phyloP scores from a whole-genome alignment of 2,113 vertebrate genomes.

The Collichthys lucidus region DNA sequence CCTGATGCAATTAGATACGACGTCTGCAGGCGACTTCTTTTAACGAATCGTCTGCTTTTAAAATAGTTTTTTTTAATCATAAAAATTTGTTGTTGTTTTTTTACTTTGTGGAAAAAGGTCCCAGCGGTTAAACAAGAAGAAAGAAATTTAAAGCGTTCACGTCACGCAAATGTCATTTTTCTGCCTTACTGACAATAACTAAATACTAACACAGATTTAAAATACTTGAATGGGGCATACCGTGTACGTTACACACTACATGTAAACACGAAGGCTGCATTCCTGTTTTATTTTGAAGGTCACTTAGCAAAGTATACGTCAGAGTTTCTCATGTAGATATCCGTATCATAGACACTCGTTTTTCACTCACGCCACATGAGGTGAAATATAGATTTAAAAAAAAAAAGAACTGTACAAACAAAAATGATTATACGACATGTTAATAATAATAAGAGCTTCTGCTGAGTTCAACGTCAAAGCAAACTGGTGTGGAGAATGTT shows the following conservation, averaged over 20 bases:
- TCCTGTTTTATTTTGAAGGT: constrained; percentile 15
- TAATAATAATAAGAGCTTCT: constrained; percentile 57
- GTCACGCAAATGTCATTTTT: constrained; percentile 71
- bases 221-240: constrained; percentile 57
- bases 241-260: neutral
- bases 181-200: constrained; percentile 79
- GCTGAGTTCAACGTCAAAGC: constrained; percentile 78
- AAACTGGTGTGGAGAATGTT: constrained; percentile 86
- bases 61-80: constrained; percentile 70
- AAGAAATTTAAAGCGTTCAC: constrained; percentile 42
- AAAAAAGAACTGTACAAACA: constrained; percentile 56
- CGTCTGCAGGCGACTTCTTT: constrained; percentile 10
- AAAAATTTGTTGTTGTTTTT: constrained; percentile 43
- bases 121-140: constrained; percentile 21
- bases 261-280: neutral
- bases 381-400: constrained; percentile 30
- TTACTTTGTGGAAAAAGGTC: constrained; percentile 8
- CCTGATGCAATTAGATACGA: constrained; percentile 70
- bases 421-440: constrained; percentile 49
- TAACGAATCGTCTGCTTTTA: neutral
- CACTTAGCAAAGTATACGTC: constrained; percentile 6
- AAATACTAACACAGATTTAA: constrained; percentile 44
- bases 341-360: constrained; percentile 55
- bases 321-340: constrained; percentile 48
- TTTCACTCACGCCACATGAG: constrained; percentile 36